Base-by-base conservation (phyloP, 1,140 invertebrate genomes). In the Achatina immaculata region DNA sequence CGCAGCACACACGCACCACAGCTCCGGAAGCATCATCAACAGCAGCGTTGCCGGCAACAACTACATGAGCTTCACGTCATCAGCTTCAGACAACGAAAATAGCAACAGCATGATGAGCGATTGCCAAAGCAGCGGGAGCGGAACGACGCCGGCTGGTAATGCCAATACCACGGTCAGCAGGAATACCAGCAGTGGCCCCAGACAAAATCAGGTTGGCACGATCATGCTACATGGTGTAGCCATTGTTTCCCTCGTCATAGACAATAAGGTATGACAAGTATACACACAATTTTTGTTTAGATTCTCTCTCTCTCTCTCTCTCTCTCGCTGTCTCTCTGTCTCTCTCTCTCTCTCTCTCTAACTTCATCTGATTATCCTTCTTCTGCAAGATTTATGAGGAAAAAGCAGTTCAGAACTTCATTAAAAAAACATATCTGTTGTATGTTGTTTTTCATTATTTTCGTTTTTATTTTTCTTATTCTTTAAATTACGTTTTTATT, bases 181-280 rank as follows among this genome's bases (percentile, higher is more conserved):
- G 2, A 66, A 40, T 24, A 48, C 21, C 62, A 72, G 9, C 43
- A 55, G 24, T 24, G 48, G 45, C 11, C 71, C 34, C 68, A 69
- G 80, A 34, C 81, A 81, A 77, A 83, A 81, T 43, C 86, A 98
- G 94, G 96, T 99, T 3, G 94, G 95, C 75, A 96, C 95, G 1
- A 97, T 98, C 0, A 93, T 96, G 24, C 93, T 99, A 11, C 97
- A 97, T 88, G 97, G 96, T 7, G 95, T 98, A 11, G 96, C 96
- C 0, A 99, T 99, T 86, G 97, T 99, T 0, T 97, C 96, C 0
- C 93, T 99, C 58, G 94, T 96, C 58, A 99, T 99, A 82, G 98
- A 99, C 88, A 94, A 94, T 24, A 86, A 95, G 78, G 78, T 80
- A 95, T 40, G 74, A 38, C 28, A 51, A 24, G 66, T 36, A 9